Evolutionary conservation across 2,888 invertebrate genomes (phyloP).

Genomic region (Cremastinae sp.): DNA sequence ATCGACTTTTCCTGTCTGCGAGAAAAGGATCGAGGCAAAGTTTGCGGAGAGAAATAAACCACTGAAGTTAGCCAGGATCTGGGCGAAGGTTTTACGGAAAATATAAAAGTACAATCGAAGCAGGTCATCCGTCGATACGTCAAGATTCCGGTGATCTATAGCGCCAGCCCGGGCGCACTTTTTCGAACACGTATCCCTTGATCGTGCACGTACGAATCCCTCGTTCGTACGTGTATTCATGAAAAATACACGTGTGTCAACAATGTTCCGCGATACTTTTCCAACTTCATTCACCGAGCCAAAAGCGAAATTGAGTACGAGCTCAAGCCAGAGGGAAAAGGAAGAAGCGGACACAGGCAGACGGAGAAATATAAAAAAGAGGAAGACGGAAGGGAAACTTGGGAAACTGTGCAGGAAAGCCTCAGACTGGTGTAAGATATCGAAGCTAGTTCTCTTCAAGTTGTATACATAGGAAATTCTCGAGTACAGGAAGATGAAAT

Average conservation of each 20-base stretch:
- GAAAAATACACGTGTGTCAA: constrained; percentile 35
- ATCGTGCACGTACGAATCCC: background rate
- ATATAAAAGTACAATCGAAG: constrained; percentile 46
- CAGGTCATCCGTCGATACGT: constrained; percentile 39
- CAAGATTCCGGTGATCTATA: constrained; percentile 40
- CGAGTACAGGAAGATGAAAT: constrained; percentile 4
- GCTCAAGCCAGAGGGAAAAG: background rate
- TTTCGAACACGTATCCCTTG: background rate
- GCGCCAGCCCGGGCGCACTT: constrained; percentile 33
- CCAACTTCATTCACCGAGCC: constrained; percentile 14
- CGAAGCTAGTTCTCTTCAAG: constrained; percentile 22
- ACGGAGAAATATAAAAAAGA: background rate
- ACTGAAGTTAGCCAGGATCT: constrained; percentile 8
- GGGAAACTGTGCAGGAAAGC: background rate
- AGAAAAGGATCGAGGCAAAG: constrained; percentile 10
- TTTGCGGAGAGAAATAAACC: constrained; percentile 26
- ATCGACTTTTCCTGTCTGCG: constrained; percentile 2
- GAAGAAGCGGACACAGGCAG: background rate
- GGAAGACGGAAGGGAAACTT: background rate
- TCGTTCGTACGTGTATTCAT: constrained; percentile 29
- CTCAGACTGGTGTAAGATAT: constrained; percentile 4
- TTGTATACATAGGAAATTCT: constrained; percentile 21
- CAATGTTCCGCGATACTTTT: constrained; percentile 29
- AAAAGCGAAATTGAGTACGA: constrained; percentile 19
- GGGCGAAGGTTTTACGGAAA: constrained; percentile 25